Evolutionary conservation across 2,797 vertebrate genomes (phyloP).

Genomic region (Acropternis orthonyx): DNA sequence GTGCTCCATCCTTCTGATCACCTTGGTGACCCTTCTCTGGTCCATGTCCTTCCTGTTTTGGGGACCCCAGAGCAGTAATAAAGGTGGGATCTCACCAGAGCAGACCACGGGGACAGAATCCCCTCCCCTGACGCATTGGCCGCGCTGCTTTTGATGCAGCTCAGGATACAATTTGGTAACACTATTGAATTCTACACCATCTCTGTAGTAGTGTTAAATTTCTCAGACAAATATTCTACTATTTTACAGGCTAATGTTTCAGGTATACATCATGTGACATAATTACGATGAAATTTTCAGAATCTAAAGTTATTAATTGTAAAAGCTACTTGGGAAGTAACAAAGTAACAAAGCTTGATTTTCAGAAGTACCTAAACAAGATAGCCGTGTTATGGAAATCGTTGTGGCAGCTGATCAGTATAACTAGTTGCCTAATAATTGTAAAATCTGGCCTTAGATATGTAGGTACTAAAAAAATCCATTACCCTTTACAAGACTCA

Average conservation of each 20-base stretch:
- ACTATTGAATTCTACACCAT: neutral
- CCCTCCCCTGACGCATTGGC: neutral
- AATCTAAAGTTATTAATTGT: neutral
- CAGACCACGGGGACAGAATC: neutral
- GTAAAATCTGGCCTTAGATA: neutral
- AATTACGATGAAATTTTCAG: neutral
- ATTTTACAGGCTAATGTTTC: neutral
- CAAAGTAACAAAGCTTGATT: neutral
- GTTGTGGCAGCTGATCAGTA: neutral
- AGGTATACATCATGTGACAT: neutral
- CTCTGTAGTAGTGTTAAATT: neutral
- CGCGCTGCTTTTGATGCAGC: fast-evolving
- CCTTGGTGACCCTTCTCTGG: fast-evolving
- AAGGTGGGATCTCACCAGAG: neutral
- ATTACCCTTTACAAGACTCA: neutral
- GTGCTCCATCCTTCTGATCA: neutral
- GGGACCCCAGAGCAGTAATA: neutral
- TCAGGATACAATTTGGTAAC: neutral
- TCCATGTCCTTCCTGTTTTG: neutral
- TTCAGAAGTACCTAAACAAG: neutral
- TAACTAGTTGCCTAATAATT: neutral
- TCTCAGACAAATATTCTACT: neutral
- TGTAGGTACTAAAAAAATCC: neutral
- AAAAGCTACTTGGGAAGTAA: neutral
- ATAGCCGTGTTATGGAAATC: neutral